A percentile compares a stretch with the other conserved stretches of the same genome.
Conservation (phyloP, 2,113 vertebrate genomes). For the Corythornis vintsioides region DNA sequence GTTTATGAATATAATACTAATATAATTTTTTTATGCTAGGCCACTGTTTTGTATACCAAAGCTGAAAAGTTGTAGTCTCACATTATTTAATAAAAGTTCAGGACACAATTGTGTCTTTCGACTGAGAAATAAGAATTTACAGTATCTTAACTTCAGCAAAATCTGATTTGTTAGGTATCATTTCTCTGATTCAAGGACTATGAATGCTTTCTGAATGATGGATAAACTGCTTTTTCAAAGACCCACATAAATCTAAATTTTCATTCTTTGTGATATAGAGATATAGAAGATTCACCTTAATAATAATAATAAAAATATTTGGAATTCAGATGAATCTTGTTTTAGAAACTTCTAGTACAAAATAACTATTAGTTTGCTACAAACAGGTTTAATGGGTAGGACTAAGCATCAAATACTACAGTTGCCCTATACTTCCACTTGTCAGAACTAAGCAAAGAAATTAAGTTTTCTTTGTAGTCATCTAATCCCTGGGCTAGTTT, state of each 20-base stretch:
- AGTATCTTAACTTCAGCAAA: background rate
- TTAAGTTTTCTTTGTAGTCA: background rate
- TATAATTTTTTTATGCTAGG: accelerated
- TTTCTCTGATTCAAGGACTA: background rate
- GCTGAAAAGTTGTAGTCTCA: background rate
- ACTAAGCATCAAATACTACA: background rate
- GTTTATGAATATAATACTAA: background rate
- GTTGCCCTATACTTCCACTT: background rate
- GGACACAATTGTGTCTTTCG: background rate
- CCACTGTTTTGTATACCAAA: background rate
- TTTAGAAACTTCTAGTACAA: background rate
- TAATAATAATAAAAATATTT: background rate
- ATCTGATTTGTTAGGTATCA: background rate
- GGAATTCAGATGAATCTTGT: background rate
- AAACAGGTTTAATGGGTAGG: background rate
- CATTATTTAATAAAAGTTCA: background rate
- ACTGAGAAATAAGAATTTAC: background rate
- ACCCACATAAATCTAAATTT: background rate
- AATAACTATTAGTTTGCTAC: background rate
- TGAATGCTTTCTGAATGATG: background rate
- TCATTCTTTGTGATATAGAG: background rate
- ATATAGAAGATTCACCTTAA: background rate
- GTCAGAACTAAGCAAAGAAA: background rate
- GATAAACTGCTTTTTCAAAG: background rate
- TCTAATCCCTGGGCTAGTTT: background rate